Base-by-base conservation (phyloP, 2,888 invertebrate species). In the Slavum lentiscoides region DNA sequence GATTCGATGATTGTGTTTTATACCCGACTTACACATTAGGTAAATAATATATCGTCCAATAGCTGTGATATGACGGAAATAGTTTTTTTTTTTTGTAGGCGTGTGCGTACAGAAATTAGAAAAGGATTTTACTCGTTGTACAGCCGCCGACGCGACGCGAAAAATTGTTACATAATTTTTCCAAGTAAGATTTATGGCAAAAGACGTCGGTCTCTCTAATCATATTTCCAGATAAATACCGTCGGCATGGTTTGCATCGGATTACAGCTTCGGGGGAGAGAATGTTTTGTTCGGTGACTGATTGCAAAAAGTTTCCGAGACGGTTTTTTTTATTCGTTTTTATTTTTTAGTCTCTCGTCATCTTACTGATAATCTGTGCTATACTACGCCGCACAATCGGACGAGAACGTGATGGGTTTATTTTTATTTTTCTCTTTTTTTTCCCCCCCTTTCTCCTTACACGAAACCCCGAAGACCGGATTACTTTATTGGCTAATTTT, bases 221-320 rank as follows among this genome's bases (percentile, higher is more conserved):
- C 74, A 55, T 39, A 64, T 37, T 66, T 64, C 9, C 37, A n/a
- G 6, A 55, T 66, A 74, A 74, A 64, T 55, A 11, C 64, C 21
- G 3, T 1, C 64, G 55, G 13, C 39, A 19, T 74, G 64, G 74
- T 74, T 74, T 74, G 64, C 66, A 55, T 66, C n/a, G 64, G 64
- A 74, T 74, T 74, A 74, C 21, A 39, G 64, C 66, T 74, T 21
- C 21, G 39, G 39, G 49, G 9, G 13, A 49, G 49, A 39, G 49
- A 74, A 66, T 37, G 37, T 39, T 53, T 66, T 39, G 74, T 39
- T 9, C 49, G 64, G 55, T 74, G 64, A 74, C 74, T 66, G 74
- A 74, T 74, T 74, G 74, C 74, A 2, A 55, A 74, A 74, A 74
- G 64, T 74, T 74, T 74, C 55, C 55, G 15, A 66, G 6, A 37